A percentile compares a stretch with the other conserved stretches of the same genome.
Evolutionary conservation across 2,888 invertebrate species (phyloP).

Genomic region (Conistra vaccinii): DNA sequence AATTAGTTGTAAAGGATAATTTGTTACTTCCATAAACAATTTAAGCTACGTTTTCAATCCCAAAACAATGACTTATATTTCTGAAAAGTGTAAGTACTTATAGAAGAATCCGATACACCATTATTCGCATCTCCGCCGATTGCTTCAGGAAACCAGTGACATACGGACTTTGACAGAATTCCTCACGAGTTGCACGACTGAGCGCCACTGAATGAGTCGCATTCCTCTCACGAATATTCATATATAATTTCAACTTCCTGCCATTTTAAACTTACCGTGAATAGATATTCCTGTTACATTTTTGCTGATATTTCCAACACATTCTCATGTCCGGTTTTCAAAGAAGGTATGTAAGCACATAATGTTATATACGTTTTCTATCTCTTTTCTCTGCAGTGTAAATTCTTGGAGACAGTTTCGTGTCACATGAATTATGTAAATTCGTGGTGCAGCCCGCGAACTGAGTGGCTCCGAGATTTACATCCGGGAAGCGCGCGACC

Average conservation of each 20-base stretch:
- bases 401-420: slow-evolving; percentile 83
- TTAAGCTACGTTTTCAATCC: background rate
- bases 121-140: slow-evolving; percentile 33
- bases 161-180: slow-evolving; percentile 80
- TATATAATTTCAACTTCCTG: slow-evolving; percentile 75
- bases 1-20: background rate
- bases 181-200: slow-evolving; percentile 73
- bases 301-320: slow-evolving; percentile 29
- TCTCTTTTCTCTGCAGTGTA: slow-evolving; percentile 79
- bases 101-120: slow-evolving; percentile 25
- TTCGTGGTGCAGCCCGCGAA: slow-evolving; percentile 75
- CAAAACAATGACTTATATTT: slow-evolving; percentile 1
- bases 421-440: slow-evolving; percentile 88
- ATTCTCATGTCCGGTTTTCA: slow-evolving; percentile 30
- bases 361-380: slow-evolving; percentile 67
- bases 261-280: slow-evolving; percentile 60
- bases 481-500: slow-evolving; percentile 74
- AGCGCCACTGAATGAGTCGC: slow-evolving; percentile 75
- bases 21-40: background rate
- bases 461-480: slow-evolving; percentile 80
- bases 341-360: slow-evolving; percentile 60
- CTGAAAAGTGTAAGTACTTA: background rate
- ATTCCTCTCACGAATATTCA: slow-evolving; percentile 80
- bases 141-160: slow-evolving; percentile 68
- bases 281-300: slow-evolving; percentile 33